Evolutionary conservation across 2,113 vertebrate species (phyloP).

Genomic region (Crotalus helleri): DNA sequence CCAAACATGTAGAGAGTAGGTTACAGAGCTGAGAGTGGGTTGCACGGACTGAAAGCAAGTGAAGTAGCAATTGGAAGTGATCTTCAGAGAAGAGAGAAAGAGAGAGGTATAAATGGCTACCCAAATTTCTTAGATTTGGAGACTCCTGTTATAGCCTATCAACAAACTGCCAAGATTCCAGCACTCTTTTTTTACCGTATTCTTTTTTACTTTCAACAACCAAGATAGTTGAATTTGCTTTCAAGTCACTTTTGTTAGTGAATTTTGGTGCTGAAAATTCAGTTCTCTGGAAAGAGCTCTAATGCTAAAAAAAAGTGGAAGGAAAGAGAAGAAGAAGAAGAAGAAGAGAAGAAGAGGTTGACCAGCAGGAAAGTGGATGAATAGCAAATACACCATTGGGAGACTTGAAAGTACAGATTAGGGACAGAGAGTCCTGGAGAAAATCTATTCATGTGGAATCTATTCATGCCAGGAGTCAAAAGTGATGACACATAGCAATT

Average conservation of each 20-base stretch:
- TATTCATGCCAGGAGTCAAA: background rate
- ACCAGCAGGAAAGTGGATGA: background rate
- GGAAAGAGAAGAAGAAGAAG: background rate
- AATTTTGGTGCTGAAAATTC: background rate
- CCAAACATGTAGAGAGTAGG: background rate
- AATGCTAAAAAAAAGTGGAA: background rate
- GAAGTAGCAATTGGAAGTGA: background rate
- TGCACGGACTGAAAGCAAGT: background rate
- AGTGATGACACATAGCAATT: background rate
- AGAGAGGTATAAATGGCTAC: background rate
- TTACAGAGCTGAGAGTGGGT: background rate
- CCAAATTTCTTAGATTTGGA: background rate
- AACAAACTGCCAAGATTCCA: background rate
- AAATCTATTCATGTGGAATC: background rate
- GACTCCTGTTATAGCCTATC: background rate
- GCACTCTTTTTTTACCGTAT: background rate
- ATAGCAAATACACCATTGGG: background rate
- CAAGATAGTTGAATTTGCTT: background rate
- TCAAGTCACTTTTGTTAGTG: background rate
- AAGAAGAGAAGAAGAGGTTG: background rate
- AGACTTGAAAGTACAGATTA: background rate
- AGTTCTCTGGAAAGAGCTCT: background rate
- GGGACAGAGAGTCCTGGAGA: background rate
- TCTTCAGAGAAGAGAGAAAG: background rate
- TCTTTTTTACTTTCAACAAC: background rate